Percentiles rank a stretch among this genome's conserved stretches.
phyloP scores from a whole-genome alignment of 1,140 invertebrate species.

The Papilio helenus region DNA sequence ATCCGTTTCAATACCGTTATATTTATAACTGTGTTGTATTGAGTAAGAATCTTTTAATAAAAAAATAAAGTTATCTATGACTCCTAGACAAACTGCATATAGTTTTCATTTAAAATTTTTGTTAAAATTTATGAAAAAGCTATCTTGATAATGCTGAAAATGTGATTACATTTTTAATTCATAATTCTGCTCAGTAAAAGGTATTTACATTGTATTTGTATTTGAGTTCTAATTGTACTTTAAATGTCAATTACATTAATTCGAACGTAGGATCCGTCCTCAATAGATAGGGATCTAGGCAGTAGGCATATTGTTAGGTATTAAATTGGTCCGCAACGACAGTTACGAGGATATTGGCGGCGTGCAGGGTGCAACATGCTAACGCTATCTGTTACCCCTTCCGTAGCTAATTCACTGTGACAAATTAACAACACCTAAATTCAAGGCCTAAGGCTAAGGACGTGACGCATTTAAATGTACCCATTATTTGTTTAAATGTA shows the following conservation, averaged over 20 bases:
- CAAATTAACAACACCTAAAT: conserved; percentile 80
- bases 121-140: too few species aligned
- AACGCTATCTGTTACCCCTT: conserved; percentile 79
- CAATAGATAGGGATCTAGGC: conserved; percentile 68
- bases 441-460: conserved; percentile 44
- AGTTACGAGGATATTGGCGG: conserved; percentile 79
- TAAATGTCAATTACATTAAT: conserved; percentile 27
- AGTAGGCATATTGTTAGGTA: conserved; percentile 68
- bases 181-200: too few species aligned
- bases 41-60: not conserved
- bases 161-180: too few species aligned
- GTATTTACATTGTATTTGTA: not conserved
- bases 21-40: not conserved
- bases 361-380: conserved; percentile 78
- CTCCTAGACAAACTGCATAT: too few species aligned
- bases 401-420: conserved; percentile 81
- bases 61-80: too few species aligned
- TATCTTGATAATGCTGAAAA: too few species aligned
- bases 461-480: conserved; percentile 28
- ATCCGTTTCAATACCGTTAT: conserved; percentile 33
- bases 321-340: conserved; percentile 75
- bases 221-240: not conserved
- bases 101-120: too few species aligned
- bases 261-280: conserved; percentile 37
- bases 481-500: not conserved